Base-by-base conservation (phyloP, 2,888 invertebrate species). In the Branchellion lobata region DNA sequence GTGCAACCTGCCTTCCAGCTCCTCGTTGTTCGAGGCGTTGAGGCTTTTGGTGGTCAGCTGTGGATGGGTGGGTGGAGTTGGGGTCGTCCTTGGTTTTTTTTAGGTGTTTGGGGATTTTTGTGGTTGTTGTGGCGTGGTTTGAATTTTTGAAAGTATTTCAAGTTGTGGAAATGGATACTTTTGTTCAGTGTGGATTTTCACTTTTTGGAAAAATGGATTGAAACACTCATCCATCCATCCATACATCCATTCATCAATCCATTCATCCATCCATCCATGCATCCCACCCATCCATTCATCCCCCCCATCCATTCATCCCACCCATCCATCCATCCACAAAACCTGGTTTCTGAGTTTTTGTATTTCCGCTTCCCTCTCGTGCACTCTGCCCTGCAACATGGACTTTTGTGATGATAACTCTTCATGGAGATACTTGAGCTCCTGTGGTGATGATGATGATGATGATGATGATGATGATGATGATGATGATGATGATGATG, bases 281-380 rank as follows among this genome's bases (percentile, higher is more conserved):
- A 14, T 69, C 33, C 18, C n/a, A 57, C 8, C 24, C n/a, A 57
- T 14, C 61, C 21, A 57, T n/a, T 5, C 61, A 57, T 14, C 24
- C n/a, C 3, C 18, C 8, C 18, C 71, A 21, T 5, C 14, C 71
- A 33, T 29, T 3, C 31, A 14, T 29, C 33, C 8, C 11, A 47
- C 47, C 18, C 11, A 47, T 14, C 61, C 21, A 57, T 5, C 61
- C 61, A 57, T 5, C 24, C n/a, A 51, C 24, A 81, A 57, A 81
- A 91, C 87, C 88, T 91, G 90, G 81, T 88, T 88, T 81, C 90
- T 87, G 24, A 91, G 86, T 81, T 89, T 88, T 8, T 90, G 88
- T 81, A 91, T 89, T 85, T 91, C 91, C 2, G 86, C 84, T 77
- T 91, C 91, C 83, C 90, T 88, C 83, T 91, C 90, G 82, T 88